Conservation (phyloP, 2,113 vertebrate species). For the Odontophorus gujanensis region DNA sequence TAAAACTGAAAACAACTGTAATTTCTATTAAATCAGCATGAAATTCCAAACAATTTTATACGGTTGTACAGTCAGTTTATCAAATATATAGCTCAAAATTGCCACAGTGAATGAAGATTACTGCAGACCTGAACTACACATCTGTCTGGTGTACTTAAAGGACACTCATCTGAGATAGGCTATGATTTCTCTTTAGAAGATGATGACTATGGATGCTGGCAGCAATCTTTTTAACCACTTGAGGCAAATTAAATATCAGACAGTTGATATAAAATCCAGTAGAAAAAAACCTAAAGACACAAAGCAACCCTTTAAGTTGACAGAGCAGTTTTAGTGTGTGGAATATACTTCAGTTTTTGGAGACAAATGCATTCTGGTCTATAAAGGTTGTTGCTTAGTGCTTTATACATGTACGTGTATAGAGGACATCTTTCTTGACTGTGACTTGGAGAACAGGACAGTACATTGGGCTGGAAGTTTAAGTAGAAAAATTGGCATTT, state of each 20-base stretch:
- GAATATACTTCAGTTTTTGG: not conserved
- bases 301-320: not conserved
- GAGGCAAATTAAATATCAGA: not conserved
- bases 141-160: not conserved
- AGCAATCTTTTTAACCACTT: not conserved
- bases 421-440: not conserved
- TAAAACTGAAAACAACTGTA: constrained; percentile 60
- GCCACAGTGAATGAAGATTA: not conserved
- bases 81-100: constrained; percentile 53
- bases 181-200: not conserved
- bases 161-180: not conserved
- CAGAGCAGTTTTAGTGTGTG: constrained; percentile 6
- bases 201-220: not conserved
- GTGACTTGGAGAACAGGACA: not conserved
- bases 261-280: constrained; percentile 11
- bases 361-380: not conserved
- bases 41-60: constrained; percentile 67
- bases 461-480: not conserved
- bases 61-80: constrained; percentile 56
- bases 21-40: constrained; percentile 66
- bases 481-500: not conserved
- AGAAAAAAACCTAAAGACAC: not conserved
- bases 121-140: not conserved
- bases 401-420: not conserved
- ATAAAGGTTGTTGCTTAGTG: not conserved